Evolutionary conservation across 2,797 vertebrate species (phyloP), one percentile per base, ranked within the genome.

Genomic region (Anguilla pacifica): DNA sequence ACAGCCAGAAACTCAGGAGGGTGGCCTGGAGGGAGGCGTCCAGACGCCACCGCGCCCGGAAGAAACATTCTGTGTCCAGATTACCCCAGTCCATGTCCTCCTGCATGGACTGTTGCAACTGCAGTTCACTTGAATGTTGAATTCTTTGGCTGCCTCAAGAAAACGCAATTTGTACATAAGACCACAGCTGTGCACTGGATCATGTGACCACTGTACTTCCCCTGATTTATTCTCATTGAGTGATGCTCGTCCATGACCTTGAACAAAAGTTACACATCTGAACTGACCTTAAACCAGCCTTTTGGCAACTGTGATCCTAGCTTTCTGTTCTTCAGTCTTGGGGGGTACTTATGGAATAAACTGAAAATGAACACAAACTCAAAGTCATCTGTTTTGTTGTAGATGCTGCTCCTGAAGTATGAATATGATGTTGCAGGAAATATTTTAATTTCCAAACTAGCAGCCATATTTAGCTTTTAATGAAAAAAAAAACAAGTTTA

Each of bases 11-110:
- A 51, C 86, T 90, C 72, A 95, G 93, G 90, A 90, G 95, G 51
- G 95, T 94, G 0, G 94, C 94, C 7, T 96, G 95, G 96, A 92
- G 96, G 90, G 95, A 94, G 0, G 95, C 96, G 0, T 94, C 95
- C 28, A 91, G 92, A 2, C 93, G 95, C 0, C 93, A 95, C 61
- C 95, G 96, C 0, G 95, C 95, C 86, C 93, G 94, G 0, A 96
- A 95, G 86, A 96, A 86, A 59, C 79, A 64, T 25, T 72, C 72
- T 85, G 49, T 2, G 15, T 79, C 59, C 70, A 79, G 39, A 88
- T 61, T 88, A 83, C 87, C 88, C 92, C 0, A 0, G n/a, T 87
- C 19, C 3, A 61, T 79, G 53, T 39, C 70, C 57, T 4, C 46
- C n/a, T 51, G 6, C 46, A 77, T 46, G n/a, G 25, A 82, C 6